A percentile compares a stretch with the other conserved stretches of the same genome.
phyloP scores from a whole-genome alignment of 2,113 vertebrate genomes.

The Stigmatopora argus region DNA sequence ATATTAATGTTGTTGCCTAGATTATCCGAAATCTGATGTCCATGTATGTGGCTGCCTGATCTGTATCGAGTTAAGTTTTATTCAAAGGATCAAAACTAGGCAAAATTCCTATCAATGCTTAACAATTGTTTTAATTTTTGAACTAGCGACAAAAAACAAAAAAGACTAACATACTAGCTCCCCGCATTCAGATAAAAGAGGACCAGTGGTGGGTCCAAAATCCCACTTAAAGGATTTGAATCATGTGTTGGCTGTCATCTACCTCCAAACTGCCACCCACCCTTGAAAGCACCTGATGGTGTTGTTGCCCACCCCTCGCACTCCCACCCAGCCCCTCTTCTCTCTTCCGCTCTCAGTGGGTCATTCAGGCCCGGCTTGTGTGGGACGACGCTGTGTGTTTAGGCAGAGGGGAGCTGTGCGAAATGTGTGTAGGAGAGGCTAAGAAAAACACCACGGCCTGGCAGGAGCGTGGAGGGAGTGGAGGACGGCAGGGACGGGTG shows the following conservation, averaged over 20 bases:
- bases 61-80: too few relatives aligned
- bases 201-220: neutral
- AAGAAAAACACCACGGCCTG: constrained; percentile 70
- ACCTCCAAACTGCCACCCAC: constrained; percentile 2
- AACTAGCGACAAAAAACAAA: too few relatives aligned
- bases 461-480: constrained; percentile 62
- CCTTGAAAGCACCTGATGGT: neutral
- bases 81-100: too few relatives aligned
- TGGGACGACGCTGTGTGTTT: constrained; percentile 63
- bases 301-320: constrained; percentile 52
- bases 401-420: constrained; percentile 66
- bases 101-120: too few relatives aligned
- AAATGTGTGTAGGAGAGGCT: constrained; percentile 82
- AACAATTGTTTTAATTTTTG: too few relatives aligned
- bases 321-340: constrained; percentile 53
- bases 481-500: constrained; percentile 44
- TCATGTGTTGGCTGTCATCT: constrained; percentile 2
- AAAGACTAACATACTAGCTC: neutral
- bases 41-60: too few relatives aligned
- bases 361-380: constrained; percentile 62
- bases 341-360: constrained; percentile 61
- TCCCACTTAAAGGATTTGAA: constrained; percentile 9
- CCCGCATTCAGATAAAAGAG: neutral
- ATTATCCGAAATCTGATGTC: too few relatives aligned
- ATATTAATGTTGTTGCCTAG: too few relatives aligned